These are phyloP conservation scores for Calonectris borealis DNA, from an alignment of 2,113 vertebrate species.

Conservation along the genomic window DNA sequence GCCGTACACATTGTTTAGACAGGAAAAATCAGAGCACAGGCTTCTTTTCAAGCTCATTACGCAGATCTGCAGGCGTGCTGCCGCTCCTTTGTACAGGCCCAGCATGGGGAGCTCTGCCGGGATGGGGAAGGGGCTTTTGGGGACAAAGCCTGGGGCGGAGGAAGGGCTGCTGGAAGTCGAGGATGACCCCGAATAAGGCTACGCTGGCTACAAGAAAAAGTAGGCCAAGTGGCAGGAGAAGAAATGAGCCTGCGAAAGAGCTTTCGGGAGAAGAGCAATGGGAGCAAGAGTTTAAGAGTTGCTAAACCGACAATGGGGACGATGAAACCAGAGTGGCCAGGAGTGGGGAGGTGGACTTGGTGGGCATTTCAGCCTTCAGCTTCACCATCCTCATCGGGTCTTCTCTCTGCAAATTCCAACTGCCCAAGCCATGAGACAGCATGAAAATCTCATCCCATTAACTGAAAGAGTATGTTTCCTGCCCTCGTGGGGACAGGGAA, in stretches of 20 bases:
- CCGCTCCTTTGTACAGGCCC: not conserved
- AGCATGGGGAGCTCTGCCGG: not conserved
- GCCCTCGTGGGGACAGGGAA: not conserved
- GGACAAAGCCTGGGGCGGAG: slow-evolving; percentile 4
- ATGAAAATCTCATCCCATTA: not conserved
- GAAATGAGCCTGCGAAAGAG: not conserved
- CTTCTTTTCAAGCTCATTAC: not conserved
- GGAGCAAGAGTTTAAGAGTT: not conserved
- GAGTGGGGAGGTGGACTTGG: not conserved
- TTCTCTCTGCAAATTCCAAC: not conserved
- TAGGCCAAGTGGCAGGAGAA: not conserved
- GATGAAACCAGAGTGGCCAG: not conserved
- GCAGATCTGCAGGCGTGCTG: not conserved
- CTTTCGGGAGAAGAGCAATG: not conserved
- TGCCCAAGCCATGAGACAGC: fast-evolving
- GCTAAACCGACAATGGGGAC: fast-evolving
- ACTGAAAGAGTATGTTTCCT: not conserved
- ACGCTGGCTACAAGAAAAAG: not conserved
- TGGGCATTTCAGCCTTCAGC: not conserved
- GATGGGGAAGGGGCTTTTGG: not conserved
- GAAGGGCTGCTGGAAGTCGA: not conserved
- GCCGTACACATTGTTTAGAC: not conserved
- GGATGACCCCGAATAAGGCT: not conserved
- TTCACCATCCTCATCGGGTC: not conserved
- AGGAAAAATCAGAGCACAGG: not conserved